Evolutionary conservation across 1,140 invertebrate genomes (phyloP), one percentile per base, ranked within the genome.

Genomic region (Spodoptera litura): DNA sequence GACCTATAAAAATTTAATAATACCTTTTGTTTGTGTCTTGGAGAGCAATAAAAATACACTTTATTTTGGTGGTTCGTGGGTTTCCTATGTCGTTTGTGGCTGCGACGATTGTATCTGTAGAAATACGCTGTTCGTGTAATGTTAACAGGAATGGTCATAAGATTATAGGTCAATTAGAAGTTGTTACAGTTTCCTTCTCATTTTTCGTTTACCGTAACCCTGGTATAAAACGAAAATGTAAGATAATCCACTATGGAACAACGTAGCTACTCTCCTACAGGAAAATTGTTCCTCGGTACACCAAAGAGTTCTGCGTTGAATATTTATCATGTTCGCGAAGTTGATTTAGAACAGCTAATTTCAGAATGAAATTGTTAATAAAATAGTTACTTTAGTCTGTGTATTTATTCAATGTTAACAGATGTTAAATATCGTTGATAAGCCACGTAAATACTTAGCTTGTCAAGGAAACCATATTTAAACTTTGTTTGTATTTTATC

Each of bases 1-100:
- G 73, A 20, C 12, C 58, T 35, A 62, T 75, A 75, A 75, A 64
- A 64, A 75, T 52, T 75, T 64, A 62, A 75, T 75, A 75, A 52
- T 62, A 64, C 59, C 73, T 62, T 55, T 44, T 62, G 58, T 73
- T 73, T 73, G 55, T 75, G 52, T 75, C 49, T 75, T 49, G 59
- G 49, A 52, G 59, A 4, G 44, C 27, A 53, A 64, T 75, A 75
- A 75, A 75, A 75, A 75, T 75, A 75, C 56, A 75, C 58, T 75
- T 61, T 75, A 49, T 64, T 53, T 51, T 59, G 62, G 59, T 64
- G 49, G 73, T 61, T 11, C 59, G 52, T 52, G 73, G 56, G 20
- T 51, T 75, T 75, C 49, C 73, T 64, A 55, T 62, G n/a, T n/a
- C 59, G 38, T 53, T 64, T 53, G n/a, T 3, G 51, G 49, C 3